These are phyloP conservation scores for Eupsilia transversa DNA, from an alignment of 2,888 invertebrate genomes.

Conservation along the genomic window DNA sequence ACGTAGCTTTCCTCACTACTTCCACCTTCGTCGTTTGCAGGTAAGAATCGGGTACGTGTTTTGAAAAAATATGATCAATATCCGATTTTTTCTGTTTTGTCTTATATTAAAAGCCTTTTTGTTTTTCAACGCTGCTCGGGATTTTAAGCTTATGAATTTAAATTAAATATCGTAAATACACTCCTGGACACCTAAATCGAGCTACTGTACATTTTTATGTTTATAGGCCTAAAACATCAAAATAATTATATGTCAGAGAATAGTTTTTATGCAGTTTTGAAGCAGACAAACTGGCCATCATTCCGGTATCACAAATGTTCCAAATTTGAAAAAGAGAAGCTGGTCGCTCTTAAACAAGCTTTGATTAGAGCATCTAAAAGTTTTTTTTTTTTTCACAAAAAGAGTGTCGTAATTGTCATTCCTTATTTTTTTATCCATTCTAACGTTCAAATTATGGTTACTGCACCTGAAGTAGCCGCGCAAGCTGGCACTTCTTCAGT, in stretches of 20 bases:
- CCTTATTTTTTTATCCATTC: too few relatives aligned
- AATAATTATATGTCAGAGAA: not conserved
- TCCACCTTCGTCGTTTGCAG: constrained; percentile 12
- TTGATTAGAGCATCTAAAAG: too few relatives aligned
- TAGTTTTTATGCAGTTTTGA: not conserved
- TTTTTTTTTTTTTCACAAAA: too few relatives aligned
- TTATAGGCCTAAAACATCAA: not conserved
- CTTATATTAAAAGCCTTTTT: not conserved
- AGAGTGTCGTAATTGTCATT: too few relatives aligned
- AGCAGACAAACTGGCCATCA: not conserved
- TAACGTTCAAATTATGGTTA: too few relatives aligned
- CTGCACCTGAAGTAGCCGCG: too few relatives aligned
- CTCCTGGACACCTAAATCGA: not conserved
- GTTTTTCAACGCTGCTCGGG: not conserved
- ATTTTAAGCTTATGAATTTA: constrained; percentile 1
- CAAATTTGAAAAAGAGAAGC: not conserved
- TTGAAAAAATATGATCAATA: not conserved
- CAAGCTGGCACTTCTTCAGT: too few relatives aligned
- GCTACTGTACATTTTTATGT: not conserved
- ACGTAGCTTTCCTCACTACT: constrained; percentile 26
- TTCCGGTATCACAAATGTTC: not conserved
- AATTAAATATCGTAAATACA: not conserved
- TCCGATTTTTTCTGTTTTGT: not conserved
- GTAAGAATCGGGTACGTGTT: constrained; percentile 29
- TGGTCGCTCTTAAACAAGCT: not conserved